Evolutionary conservation across 1,140 invertebrate species (phyloP).

Genomic region (Trinorchestia longiramus): DNA sequence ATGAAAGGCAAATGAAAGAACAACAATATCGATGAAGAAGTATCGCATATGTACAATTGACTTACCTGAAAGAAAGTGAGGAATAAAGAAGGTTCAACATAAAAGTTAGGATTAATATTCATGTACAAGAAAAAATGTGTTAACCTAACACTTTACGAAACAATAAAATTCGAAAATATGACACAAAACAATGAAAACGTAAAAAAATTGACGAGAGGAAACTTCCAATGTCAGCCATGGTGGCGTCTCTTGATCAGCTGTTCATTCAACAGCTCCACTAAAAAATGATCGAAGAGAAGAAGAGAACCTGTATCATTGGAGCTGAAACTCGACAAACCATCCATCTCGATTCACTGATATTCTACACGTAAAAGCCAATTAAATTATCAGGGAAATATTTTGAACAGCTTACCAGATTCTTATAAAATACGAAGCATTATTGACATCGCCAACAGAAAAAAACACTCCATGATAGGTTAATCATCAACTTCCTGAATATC

Average conservation of each 20-base stretch:
- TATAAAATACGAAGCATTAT: neutral
- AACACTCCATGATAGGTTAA: neutral
- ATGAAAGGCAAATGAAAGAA: neutral
- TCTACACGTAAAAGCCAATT: neutral
- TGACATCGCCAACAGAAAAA: neutral
- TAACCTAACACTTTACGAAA: neutral
- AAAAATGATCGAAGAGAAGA: neutral
- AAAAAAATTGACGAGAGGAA: neutral
- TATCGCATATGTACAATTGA: neutral
- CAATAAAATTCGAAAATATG: neutral
- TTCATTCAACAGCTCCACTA: neutral
- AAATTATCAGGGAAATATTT: neutral
- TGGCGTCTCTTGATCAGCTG: neutral
- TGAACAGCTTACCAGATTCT: neutral
- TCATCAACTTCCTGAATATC: neutral
- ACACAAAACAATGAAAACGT: neutral
- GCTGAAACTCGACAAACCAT: neutral
- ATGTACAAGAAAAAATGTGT: too few relatives aligned
- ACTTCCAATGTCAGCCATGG: neutral
- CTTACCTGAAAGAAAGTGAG: neutral
- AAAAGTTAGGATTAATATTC: neutral
- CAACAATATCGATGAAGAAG: neutral
- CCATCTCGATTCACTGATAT: neutral
- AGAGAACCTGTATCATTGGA: neutral
- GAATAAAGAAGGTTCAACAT: neutral